These are phyloP conservation scores for Venturia canescens DNA, from an alignment of 1,140 invertebrate species.

Conservation along the genomic window DNA sequence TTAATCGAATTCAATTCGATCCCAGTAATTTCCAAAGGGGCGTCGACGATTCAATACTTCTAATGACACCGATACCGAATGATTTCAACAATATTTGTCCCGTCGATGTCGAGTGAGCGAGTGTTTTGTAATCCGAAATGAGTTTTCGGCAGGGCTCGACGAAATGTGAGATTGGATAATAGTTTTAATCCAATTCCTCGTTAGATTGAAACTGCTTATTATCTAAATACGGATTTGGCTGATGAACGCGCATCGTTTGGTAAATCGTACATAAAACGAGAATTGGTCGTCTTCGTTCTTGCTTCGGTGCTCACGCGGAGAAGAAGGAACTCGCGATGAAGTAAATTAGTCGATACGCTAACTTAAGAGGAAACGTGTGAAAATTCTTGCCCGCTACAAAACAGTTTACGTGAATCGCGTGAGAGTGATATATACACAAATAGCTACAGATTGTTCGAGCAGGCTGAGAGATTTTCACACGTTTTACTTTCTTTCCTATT, in stretches of 20 bases:
- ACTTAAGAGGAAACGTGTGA: not conserved
- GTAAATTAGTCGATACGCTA: too few species aligned
- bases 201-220: not conserved
- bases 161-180: not conserved
- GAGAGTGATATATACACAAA: constrained; percentile 3
- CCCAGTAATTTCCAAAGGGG: too few species aligned
- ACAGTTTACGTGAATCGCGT: too few species aligned
- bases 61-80: too few species aligned
- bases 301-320: not conserved
- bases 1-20: too few species aligned
- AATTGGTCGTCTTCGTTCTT: constrained; percentile 7
- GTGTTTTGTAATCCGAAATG: not conserved
- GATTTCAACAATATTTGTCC: too few species aligned
- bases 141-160: not conserved
- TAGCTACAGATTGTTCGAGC: not conserved
- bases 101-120: too few species aligned
- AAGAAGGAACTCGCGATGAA: constrained; percentile 1
- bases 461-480: constrained; percentile 31
- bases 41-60: too few species aligned
- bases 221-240: not conserved
- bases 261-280: not conserved
- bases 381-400: not conserved
- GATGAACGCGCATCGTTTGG: not conserved
- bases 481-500: constrained; percentile 48
- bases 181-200: too few species aligned